Base-by-base conservation (phyloP, 2,888 invertebrate genomes). In the Germaria angustata region DNA sequence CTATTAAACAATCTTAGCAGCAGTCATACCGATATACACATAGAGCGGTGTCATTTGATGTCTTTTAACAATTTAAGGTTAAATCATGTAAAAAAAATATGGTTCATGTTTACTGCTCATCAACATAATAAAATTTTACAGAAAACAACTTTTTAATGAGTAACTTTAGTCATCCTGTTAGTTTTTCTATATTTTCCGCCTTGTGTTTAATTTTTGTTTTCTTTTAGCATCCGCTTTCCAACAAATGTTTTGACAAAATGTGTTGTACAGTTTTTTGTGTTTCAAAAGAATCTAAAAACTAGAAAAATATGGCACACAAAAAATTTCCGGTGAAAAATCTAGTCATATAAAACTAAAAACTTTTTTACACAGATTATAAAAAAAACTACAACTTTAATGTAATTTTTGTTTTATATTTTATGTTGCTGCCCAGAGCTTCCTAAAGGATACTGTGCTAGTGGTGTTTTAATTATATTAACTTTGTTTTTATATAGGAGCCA, bases 61-160 rank as follows among this genome's bases (percentile, higher is more conserved):
- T 1, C 20, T 1, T 44, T 32, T 20, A 20, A 0, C 34, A 49
- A 5, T 39, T 53, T 17, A 49, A 15, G 66, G 66, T 39, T 68
- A 24, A 51, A 17, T 53, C 15, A 9, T 49, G 15, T 66, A 44
- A 46, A 1, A 36, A 8, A 41, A 79, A 51, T 66, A 59, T 68
- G 34, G 53, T 73, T 2, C 13, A 41, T 65, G 51, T 65, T 76
- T 75, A 32, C 55, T 41, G 15, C 41, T 68, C 49, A 68, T 55
- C 32, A 68, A 39, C 61, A 61, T 66, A 61, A 55, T 53, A 68
- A 51, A 61, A 68, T 49, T 61, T 72, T 34, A 32, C 6, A 28
- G 55, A 72, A 65, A 73, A 77, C 61, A 77, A 77, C 53, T 77
- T 77, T 81, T 77, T 77, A 77, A 73, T 68, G 77, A 73, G 77